Evolutionary conservation across 2,888 invertebrate genomes (phyloP).

Genomic region (Dermolepida albohirtum): DNA sequence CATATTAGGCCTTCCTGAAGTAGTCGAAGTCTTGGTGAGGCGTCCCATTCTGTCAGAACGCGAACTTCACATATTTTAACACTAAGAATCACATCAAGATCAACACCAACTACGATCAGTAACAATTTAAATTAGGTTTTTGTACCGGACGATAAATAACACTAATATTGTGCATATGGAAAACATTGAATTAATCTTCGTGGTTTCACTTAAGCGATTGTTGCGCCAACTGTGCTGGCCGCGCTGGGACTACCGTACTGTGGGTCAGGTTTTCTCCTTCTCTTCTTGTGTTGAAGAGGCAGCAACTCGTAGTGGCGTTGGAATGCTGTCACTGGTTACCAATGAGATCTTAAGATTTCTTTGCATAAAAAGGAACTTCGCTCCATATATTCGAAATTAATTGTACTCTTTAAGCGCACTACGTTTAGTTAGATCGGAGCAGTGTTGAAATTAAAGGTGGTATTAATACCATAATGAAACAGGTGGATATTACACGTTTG

Average conservation of each 20-base stretch:
- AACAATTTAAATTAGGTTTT: background rate
- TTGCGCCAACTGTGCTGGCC: conserved; percentile 41
- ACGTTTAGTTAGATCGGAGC: background rate
- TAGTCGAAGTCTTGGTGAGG: conserved; percentile 64
- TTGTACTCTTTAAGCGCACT: too few relatives aligned
- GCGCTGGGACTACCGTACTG: conserved; percentile 45
- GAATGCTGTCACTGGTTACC: conserved; percentile 62
- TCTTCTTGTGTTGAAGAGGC: conserved; percentile 46
- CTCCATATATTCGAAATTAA: conserved; percentile 7
- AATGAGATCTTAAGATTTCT: conserved; percentile 55
- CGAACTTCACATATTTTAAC: conserved; percentile 35
- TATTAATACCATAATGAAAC: background rate
- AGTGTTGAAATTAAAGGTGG: background rate
- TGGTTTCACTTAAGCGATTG: conserved; percentile 35
- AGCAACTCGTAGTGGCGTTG: conserved; percentile 52
- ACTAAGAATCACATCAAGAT: conserved; percentile 27
- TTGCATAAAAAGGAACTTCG: conserved; percentile 47
- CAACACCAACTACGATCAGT: conserved; percentile 13
- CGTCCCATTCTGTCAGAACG: conserved; percentile 65
- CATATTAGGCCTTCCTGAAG: conserved; percentile 66
- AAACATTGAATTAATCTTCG: conserved; percentile 9
- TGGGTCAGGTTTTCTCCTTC: conserved; percentile 54
- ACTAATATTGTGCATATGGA: conserved; percentile 5
- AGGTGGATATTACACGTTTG: conserved; percentile 16
- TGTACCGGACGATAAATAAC: conserved; percentile 10